These are phyloP conservation scores for Brassicogethes aeneus DNA, from an alignment of 2,888 invertebrate species.

Conservation along the genomic window DNA sequence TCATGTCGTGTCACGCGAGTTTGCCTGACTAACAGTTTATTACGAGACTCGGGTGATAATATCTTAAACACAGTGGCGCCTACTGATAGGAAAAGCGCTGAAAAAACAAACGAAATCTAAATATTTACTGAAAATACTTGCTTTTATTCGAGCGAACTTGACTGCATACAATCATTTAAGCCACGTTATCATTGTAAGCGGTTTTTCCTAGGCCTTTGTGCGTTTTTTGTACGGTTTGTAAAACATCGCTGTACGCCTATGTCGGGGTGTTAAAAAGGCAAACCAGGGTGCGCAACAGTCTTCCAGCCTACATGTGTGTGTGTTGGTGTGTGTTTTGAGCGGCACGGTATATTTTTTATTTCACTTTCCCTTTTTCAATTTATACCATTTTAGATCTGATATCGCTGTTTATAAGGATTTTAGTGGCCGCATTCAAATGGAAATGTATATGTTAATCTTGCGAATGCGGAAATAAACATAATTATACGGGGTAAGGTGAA, in stretches of 20 bases:
- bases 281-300: neutral
- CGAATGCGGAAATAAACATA: no score
- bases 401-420: neutral
- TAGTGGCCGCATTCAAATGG: neutral
- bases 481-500: no score
- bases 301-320: neutral
- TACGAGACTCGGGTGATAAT: slow-evolving; percentile 19
- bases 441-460: slow-evolving; percentile 1
- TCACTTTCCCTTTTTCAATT: slow-evolving; percentile 1
- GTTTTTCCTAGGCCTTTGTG: no score
- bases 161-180: neutral
- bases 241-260: neutral
- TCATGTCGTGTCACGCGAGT: slow-evolving; percentile 38
- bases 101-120: neutral
- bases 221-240: no score
- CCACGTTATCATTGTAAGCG: neutral
- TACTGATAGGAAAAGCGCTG: neutral
- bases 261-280: neutral
- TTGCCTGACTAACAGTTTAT: slow-evolving; percentile 39
- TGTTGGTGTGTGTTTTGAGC: neutral
- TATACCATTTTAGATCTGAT: neutral
- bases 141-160: neutral
- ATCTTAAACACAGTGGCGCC: neutral
- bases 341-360: neutral
- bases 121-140: neutral